Evolutionary conservation across 2,113 vertebrate species (phyloP).

Genomic region (Atractosteus spatula): DNA sequence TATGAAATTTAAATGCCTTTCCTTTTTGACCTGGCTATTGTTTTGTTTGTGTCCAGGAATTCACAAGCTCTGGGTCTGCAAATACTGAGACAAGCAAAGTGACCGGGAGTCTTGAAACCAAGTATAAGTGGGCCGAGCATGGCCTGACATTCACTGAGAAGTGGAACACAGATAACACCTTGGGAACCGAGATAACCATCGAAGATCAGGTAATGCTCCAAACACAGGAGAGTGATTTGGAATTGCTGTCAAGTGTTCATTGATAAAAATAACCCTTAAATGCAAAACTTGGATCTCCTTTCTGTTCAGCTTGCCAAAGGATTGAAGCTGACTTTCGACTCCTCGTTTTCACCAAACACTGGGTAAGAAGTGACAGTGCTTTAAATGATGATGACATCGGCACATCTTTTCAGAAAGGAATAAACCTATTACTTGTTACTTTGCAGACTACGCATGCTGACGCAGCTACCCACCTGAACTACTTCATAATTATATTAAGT

Average conservation of each 20-base stretch:
- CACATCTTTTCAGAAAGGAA: too few species aligned
- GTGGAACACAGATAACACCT: conserved; percentile 96
- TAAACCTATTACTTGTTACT: too few species aligned
- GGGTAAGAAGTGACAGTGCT: conserved; percentile 71
- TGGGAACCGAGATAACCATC: conserved; percentile 90
- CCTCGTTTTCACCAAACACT: conserved; percentile 95
- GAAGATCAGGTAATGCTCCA: conserved; percentile 76
- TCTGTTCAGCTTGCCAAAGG: conserved; percentile 79
- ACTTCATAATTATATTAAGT: too few species aligned
- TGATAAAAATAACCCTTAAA: conserved; percentile 5
- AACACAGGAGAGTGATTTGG: background rate
- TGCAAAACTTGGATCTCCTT: conserved; percentile 47
- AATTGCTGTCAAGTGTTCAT: background rate
- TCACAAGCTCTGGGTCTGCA: conserved; percentile 91
- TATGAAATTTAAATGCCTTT: too few species aligned
- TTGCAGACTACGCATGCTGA: too few species aligned
- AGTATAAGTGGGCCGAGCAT: conserved; percentile 90
- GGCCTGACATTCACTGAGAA: conserved; percentile 94
- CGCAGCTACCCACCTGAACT: too few species aligned
- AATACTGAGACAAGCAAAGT: conserved; percentile 95
- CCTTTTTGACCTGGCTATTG: background rate
- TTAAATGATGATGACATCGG: too few species aligned
- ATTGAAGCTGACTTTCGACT: conserved; percentile 94
- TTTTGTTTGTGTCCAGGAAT: conserved; percentile 71
- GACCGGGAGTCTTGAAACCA: conserved; percentile 90